phyloP scores from a whole-genome alignment of 2,113 vertebrate species.

The Anhinga rufa region DNA sequence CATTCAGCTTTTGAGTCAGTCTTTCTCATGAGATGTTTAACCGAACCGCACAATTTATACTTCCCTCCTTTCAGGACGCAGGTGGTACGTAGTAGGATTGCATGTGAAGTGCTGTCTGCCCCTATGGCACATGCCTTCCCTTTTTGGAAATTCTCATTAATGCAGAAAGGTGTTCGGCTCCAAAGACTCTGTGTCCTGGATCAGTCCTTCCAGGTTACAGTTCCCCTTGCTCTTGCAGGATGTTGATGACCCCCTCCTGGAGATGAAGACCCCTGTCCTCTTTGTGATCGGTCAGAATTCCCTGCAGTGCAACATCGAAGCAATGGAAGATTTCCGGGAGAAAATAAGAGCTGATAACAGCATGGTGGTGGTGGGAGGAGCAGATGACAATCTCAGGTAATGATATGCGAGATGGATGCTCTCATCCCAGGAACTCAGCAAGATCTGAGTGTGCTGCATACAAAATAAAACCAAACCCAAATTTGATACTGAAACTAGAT shows the following conservation, averaged over 20 bases:
- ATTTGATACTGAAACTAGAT: not conserved
- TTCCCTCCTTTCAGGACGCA: not conserved
- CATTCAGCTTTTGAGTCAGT: not conserved
- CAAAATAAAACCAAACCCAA: not conserved
- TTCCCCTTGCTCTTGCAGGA: slow-evolving; percentile 71
- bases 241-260: slow-evolving; percentile 94
- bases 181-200: not conserved
- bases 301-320: slow-evolving; percentile 87
- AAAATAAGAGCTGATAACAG: slow-evolving; percentile 94
- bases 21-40: not conserved
- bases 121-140: not conserved
- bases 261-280: slow-evolving; percentile 96
- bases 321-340: slow-evolving; percentile 97
- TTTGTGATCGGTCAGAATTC: slow-evolving; percentile 96
- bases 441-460: fast-evolving
- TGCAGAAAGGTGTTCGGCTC: not conserved
- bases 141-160: not conserved
- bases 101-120: not conserved
- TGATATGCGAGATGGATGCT: fast-evolving
- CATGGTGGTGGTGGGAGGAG: slow-evolving; percentile 94
- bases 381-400: slow-evolving; percentile 94
- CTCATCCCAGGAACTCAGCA: not conserved
- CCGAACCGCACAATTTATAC: fast-evolving
- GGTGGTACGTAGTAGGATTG: too few species aligned
- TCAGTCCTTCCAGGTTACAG: too few species aligned